Conservation (phyloP, 2,113 vertebrate species). For the Sander vitreus region DNA sequence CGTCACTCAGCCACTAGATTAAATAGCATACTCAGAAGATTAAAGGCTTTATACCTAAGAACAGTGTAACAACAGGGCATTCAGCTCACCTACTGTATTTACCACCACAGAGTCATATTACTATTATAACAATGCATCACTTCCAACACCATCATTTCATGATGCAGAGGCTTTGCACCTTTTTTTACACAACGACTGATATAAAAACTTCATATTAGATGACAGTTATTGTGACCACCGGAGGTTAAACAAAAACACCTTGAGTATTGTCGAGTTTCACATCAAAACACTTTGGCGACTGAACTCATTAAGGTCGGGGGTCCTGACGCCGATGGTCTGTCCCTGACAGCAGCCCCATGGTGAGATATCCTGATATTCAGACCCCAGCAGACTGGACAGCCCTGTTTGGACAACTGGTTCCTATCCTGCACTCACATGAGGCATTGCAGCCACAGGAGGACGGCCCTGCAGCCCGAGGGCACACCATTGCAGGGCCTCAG, state of each 20-base stretch:
- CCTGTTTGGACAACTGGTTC: constrained; percentile 88
- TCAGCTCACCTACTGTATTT: constrained; percentile 63
- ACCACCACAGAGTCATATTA: constrained; percentile 16
- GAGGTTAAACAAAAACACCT: constrained; percentile 60
- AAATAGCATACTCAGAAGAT: constrained; percentile 72
- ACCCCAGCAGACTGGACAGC: constrained; percentile 61
- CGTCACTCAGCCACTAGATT: constrained; percentile 76
- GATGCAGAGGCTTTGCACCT: constrained; percentile 9
- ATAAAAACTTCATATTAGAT: background rate
- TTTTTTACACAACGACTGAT: background rate
- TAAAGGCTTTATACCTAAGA: constrained; percentile 71
- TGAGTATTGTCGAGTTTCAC: constrained; percentile 61
- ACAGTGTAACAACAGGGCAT: constrained; percentile 53
- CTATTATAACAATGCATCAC: constrained; percentile 1
- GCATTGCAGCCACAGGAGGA: constrained; percentile 47
- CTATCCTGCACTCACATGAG: constrained; percentile 69
- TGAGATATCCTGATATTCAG: constrained; percentile 70
- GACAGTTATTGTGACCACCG: constrained; percentile 8
- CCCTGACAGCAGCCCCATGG: constrained; percentile 66
- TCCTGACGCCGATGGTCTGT: constrained; percentile 70
- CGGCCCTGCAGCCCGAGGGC: constrained; percentile 64
- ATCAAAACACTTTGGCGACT: constrained; percentile 67
- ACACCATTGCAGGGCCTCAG: constrained; percentile 30
- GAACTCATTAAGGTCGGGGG: constrained; percentile 63
- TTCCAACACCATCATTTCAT: background rate